phyloP scores from a whole-genome alignment of 2,888 invertebrate genomes.

The Aspidapion aeneum region DNA sequence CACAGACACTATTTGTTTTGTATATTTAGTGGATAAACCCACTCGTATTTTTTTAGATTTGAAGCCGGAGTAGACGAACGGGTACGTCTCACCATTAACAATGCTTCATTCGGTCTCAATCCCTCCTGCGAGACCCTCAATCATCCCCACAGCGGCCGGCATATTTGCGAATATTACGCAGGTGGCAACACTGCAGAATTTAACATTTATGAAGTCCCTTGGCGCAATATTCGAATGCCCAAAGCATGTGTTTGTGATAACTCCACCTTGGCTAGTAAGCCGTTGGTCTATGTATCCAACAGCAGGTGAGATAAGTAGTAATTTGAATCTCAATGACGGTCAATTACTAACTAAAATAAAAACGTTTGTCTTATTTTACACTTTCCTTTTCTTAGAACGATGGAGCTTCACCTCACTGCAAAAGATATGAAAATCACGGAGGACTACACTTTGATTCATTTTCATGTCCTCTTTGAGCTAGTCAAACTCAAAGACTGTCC shows the following conservation, averaged over 20 bases:
- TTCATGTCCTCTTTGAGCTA: conserved; percentile 69
- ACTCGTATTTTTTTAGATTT: too few relatives aligned
- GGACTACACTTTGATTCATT: conserved; percentile 78
- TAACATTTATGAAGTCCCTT: conserved; percentile 65
- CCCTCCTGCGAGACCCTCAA: conserved; percentile 65
- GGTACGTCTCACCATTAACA: conserved; percentile 63
- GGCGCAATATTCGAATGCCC: conserved; percentile 67
- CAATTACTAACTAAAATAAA: too few relatives aligned
- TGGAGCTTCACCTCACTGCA: conserved; percentile 75
- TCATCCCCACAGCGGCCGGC: conserved; percentile 70
- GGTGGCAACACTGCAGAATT: conserved; percentile 53
- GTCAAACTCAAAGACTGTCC: conserved; percentile 63
- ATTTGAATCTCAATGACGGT: too few relatives aligned
- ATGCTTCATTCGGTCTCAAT: conserved; percentile 68
- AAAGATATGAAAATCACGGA: conserved; percentile 71
- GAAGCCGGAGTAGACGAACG: conserved; percentile 54
- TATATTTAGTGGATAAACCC: too few relatives aligned
- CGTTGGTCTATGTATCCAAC: conserved; percentile 61
- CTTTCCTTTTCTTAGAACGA: too few relatives aligned
- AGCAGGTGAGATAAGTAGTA: too few relatives aligned
- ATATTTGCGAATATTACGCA: conserved; percentile 51
- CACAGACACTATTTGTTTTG: too few relatives aligned
- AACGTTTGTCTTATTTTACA: too few relatives aligned
- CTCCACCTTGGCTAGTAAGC: conserved; percentile 55
- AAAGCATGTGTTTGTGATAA: conserved; percentile 81